These are phyloP conservation scores for Matsumyia berberina DNA, from an alignment of 2,888 invertebrate species.

Conservation along the genomic window DNA sequence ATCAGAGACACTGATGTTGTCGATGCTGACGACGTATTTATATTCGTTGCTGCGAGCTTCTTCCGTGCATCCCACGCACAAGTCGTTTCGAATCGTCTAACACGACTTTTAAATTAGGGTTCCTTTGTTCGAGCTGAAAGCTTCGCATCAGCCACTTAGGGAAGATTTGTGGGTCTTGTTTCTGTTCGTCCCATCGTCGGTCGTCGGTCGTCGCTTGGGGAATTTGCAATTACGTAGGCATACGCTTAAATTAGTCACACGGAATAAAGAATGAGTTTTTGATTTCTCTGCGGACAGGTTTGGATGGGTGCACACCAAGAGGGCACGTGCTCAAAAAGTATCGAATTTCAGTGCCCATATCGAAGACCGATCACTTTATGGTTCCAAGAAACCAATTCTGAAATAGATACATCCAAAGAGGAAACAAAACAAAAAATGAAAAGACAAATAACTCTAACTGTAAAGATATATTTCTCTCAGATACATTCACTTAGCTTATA, in stretches of 20 bases:
- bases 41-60: slow-evolving; percentile 61
- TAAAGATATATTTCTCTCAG: slow-evolving; percentile 59
- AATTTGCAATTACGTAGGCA: slow-evolving; percentile 75
- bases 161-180: slow-evolving; percentile 72
- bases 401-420: slow-evolving; percentile 64
- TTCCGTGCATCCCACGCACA: slow-evolving; percentile 74
- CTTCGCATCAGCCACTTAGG: slow-evolving; percentile 68
- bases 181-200: slow-evolving; percentile 16
- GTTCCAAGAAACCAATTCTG: slow-evolving; percentile 62
- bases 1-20: slow-evolving; percentile 75
- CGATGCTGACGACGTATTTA: slow-evolving; percentile 75
- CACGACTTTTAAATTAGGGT: slow-evolving; percentile 76
- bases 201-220: no score
- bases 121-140: slow-evolving; percentile 72
- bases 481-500: slow-evolving; percentile 62
- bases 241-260: slow-evolving; percentile 72
- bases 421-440: slow-evolving; percentile 22
- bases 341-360: slow-evolving; percentile 64
- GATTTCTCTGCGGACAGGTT: slow-evolving; percentile 56
- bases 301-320: slow-evolving; percentile 17
- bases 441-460: slow-evolving; percentile 63
- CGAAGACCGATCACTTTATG: slow-evolving; percentile 53
- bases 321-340: slow-evolving; percentile 73
- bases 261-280: slow-evolving; percentile 62
- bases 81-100: slow-evolving; percentile 73